Evolutionary conservation across 2,113 vertebrate species (phyloP).

Genomic region (Plecturocebus donacophilus): DNA sequence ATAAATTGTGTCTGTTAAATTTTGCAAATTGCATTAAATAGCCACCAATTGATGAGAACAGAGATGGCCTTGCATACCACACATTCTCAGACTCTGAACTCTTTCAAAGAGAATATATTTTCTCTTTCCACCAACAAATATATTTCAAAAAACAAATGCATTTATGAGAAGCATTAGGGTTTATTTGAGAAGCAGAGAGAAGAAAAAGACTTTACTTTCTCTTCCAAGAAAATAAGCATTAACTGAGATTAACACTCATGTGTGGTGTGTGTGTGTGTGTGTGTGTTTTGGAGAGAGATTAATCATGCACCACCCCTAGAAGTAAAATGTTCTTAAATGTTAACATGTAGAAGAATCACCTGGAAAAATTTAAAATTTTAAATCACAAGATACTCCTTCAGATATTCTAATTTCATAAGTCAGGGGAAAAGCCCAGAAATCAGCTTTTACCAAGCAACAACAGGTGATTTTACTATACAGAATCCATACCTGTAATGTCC

Average conservation of each 20-base stretch:
- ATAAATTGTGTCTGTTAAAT: constrained; percentile 12
- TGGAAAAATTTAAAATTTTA: neutral
- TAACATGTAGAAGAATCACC: neutral
- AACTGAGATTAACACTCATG: neutral
- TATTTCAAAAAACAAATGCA: neutral
- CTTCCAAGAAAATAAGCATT: neutral
- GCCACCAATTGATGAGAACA: neutral
- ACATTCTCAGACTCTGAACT: constrained; percentile 73
- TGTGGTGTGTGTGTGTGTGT: no score
- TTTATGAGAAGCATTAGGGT: neutral
- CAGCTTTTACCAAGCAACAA: neutral
- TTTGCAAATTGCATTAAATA: neutral
- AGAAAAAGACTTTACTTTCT: neutral
- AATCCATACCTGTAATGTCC: neutral
- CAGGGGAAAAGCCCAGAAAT: neutral
- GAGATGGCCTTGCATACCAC: constrained; percentile 17
- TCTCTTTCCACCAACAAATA: constrained; percentile 10
- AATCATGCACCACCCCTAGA: neutral
- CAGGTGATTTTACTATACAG: neutral
- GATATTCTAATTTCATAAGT: neutral
- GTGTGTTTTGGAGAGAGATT: neutral
- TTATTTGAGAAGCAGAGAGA: neutral
- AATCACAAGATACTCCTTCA: neutral
- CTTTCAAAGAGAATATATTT: constrained; percentile 35
- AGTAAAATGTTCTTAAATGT: neutral